These are phyloP conservation scores for Atherinosoma microstoma DNA, from an alignment of 2,797 vertebrate genomes.

Conservation along the genomic window DNA sequence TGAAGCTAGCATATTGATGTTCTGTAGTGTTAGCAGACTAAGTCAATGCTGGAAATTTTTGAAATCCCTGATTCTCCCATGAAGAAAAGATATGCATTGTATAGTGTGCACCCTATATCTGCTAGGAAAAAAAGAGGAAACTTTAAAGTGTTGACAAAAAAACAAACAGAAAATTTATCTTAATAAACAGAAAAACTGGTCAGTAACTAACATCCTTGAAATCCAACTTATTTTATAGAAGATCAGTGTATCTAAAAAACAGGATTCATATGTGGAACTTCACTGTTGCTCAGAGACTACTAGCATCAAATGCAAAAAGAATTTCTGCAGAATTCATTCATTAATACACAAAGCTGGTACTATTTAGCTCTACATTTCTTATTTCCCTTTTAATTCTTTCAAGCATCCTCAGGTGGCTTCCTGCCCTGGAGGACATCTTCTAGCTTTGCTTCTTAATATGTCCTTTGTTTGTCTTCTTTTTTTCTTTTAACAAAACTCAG, in stretches of 20 bases:
- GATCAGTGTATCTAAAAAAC: not conserved
- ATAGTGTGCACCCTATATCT: not conserved
- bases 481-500: slow-evolving; percentile 17
- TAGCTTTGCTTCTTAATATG: slow-evolving; percentile 7
- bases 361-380: not conserved
- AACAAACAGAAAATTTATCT: not conserved
- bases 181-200: not conserved
- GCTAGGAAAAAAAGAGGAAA: not conserved
- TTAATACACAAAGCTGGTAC: not conserved
- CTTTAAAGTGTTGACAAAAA: not conserved
- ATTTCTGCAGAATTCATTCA: not conserved
- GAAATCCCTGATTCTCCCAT: not conserved
- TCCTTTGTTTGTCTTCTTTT: slow-evolving; percentile 4
- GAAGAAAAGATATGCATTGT: not conserved
- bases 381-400: not conserved
- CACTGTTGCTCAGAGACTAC: not conserved
- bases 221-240: not conserved
- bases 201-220: not conserved
- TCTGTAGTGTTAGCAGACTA: not conserved
- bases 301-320: not conserved
- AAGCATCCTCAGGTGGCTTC: slow-evolving; percentile 5
- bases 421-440: slow-evolving; percentile 14
- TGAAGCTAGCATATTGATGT: not conserved
- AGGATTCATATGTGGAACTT: not conserved
- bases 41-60: not conserved